Evolutionary conservation across 2,888 invertebrate species (phyloP), one percentile per base, ranked within the genome.

Genomic region (Aphidoletes aphidimyza): DNA sequence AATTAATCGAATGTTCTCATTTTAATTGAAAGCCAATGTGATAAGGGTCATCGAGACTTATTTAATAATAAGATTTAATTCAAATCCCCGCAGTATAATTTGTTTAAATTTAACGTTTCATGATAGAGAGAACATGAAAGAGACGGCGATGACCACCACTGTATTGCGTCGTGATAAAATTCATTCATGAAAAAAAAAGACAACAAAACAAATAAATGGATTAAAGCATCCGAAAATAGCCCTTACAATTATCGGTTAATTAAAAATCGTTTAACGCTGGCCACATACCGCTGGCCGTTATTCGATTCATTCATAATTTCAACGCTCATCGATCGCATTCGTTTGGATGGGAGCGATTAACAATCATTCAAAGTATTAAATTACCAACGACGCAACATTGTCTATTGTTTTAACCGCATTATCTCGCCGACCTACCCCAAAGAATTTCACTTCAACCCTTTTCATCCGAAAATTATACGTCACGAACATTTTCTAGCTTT

Each of bases 11-110:
- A 30, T 30, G 26, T 30, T 69, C 54, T 8, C 3, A 6, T 26
- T 54, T 54, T 54, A 54, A 54, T 54, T n/a, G 54, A 54, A 54
- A 30, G 3, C 30, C 69, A 69, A 30, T 69, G 34, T 2, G 69
- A 69, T 69, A 69, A 69, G 69, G 34, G 69, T 34, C 69, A 69
- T 26, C 34, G 26, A 69, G 34, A 69, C 69, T 54, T 54, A 54
- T 54, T 54, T 54, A 54, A 54, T 54, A 54, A 54, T 54, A 54
- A 54, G 54, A 54, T 54, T 26, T 19, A 22, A 54, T 54, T 54
- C 26, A 54, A 54, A 54, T 54, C 26, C 8, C n/a, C 30, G 1
- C 3, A n/a, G 34, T 14, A 69, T 69, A 69, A 30, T 69, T 54
- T 54, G 54, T 54, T 54, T n/a, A 54, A 54, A 54, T 54, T 54